Conservation (phyloP, 2,113 vertebrate species). For the Pagrus major region DNA sequence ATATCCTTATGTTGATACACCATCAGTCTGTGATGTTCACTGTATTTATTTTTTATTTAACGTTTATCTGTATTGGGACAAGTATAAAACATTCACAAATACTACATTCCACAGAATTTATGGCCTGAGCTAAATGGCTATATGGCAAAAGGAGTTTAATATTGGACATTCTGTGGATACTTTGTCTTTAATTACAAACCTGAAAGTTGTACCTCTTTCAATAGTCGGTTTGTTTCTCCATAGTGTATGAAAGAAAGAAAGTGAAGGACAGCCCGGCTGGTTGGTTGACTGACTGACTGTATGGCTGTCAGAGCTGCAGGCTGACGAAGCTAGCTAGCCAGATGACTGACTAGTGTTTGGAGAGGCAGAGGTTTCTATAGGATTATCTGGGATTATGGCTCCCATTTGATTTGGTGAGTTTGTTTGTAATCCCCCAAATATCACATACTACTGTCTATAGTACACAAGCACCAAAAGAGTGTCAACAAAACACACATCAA, state of each 20-base stretch:
- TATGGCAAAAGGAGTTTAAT: no score
- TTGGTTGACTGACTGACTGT: not conserved
- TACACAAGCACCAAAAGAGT: conserved; percentile 19
- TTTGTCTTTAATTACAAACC: not conserved
- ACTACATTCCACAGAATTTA: not conserved
- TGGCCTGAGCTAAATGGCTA: no score
- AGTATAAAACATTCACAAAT: not conserved
- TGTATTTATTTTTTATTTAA: not conserved
- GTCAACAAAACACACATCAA: not conserved
- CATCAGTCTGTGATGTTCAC: not conserved
- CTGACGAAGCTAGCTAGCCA: conserved; percentile 28
- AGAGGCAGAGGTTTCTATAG: conserved; percentile 58
- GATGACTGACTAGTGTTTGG: conserved; percentile 53
- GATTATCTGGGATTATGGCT: conserved; percentile 73
- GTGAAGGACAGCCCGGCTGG: not conserved
- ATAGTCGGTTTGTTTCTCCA: no score
- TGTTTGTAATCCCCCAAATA: conserved; percentile 63
- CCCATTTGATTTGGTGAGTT: conserved; percentile 57
- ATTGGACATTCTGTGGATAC: not conserved
- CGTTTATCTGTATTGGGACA: no score
- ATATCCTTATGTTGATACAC: no score
- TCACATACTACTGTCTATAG: conserved; percentile 21
- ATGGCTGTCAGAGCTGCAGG: conserved; percentile 2
- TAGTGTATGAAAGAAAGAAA: not conserved
- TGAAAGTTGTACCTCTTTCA: not conserved